Evolutionary conservation across 2,797 vertebrate genomes (phyloP).

Genomic region (Rhynchonycteris naso): DNA sequence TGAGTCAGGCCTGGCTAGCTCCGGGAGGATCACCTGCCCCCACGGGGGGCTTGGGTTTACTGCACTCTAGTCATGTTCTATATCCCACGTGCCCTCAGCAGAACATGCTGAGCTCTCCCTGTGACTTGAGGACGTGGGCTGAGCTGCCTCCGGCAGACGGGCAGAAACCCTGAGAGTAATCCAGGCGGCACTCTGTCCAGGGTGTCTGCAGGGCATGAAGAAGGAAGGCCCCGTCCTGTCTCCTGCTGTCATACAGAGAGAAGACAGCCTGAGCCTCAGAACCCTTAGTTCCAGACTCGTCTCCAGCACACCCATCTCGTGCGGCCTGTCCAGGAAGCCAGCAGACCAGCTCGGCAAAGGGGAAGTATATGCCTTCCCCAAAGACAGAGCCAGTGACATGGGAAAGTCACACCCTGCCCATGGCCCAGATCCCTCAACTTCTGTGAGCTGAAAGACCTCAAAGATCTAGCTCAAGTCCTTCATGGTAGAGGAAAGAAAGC

Average conservation of each 20-base stretch:
- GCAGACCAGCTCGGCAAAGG: background rate
- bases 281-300: background rate
- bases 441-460: background rate
- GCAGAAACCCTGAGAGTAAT: background rate
- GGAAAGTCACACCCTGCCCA: background rate
- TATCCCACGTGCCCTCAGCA: background rate
- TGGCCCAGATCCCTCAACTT: background rate
- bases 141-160: background rate
- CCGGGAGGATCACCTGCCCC: conserved; percentile 44
- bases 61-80: conserved; percentile 40
- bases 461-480: background rate
- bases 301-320: background rate
- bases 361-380: background rate
- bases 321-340: background rate
- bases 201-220: background rate
- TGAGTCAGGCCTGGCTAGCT: conserved; percentile 71
- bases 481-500: background rate
- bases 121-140: conserved; percentile 37
- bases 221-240: background rate
- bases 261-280: background rate
- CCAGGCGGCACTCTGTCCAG: background rate
- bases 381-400: background rate
- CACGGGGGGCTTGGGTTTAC: conserved; percentile 34
- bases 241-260: background rate
- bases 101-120: conserved; percentile 54